Evolutionary conservation across 2,888 invertebrate species (phyloP), one percentile per base, ranked within the genome.

Genomic region (Trichacis sp.): DNA sequence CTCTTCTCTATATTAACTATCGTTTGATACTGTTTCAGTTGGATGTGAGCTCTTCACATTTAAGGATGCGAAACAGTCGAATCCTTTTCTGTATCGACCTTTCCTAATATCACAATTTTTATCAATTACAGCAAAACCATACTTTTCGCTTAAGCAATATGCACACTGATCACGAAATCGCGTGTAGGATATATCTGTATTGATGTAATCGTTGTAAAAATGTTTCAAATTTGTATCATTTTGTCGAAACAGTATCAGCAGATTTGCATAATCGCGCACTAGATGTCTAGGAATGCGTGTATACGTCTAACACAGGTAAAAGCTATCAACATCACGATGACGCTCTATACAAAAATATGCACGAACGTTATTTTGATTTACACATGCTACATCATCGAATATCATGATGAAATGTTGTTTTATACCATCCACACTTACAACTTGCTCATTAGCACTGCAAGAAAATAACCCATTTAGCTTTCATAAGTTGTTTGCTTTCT

Each of bases 351-450:
- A 63, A 43, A 72, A 75, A 51, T 66, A 72, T 3, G 59, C 65
- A 52, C 61, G 55, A 0, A 75, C 43, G 8, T 64, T 48, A 36
- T 71, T 51, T 30, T 73, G 72, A 15, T 71, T 74, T 43, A 71
- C 70, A 80, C 14, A 76, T 74, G 83, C 75, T 73, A 83, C 81
- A n/a, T n/a, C n/a, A n/a, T n/a, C n/a, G n/a, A n/a, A n/a, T n/a
- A n/a, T n/a, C n/a, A n/a, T n/a, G n/a, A 68, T 83, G 81, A 64
- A 84, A 84, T 47, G 84, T 78, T 61, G 83, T 74, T 12, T 3
- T n/a, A 51, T 30, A 11, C n/a, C 11, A 2, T 33, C 2, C 2
- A n/a, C 2, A 2, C 8, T 30, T n/a, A 19, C 42, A 12, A 49
- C 54, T 15, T 17, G 1, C 0, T 45, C 50, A 38, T 54, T 49